Percentiles rank a stretch among this genome's conserved stretches.
These are phyloP conservation scores for Caradrina kadenii DNA, from an alignment of 2,888 invertebrate species.

Conservation along the genomic window DNA sequence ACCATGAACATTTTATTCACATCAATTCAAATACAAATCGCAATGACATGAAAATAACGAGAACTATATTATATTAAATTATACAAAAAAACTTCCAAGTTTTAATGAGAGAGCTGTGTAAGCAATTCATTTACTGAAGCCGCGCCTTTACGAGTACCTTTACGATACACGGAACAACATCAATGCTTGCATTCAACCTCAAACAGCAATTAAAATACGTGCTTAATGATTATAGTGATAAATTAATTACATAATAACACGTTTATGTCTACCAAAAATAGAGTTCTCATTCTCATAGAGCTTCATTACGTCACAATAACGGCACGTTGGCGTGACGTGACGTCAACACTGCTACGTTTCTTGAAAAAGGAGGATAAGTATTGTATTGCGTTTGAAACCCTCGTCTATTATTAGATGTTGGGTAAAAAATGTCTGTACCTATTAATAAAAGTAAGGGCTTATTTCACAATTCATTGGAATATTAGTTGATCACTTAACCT, in stretches of 20 bases:
- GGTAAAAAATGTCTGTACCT: constrained; percentile 1
- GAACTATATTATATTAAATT: background rate
- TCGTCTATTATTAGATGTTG: constrained; percentile 23
- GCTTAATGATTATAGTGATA: constrained; percentile 50
- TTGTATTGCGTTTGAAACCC: constrained; percentile 27
- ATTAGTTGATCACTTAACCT: constrained; percentile 19
- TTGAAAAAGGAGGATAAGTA: constrained; percentile 19
- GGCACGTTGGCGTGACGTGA: constrained; percentile 34
- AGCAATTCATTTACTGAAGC: constrained; percentile 26
- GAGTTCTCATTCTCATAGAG: constrained; percentile 23
- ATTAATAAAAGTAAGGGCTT: constrained; percentile 3
- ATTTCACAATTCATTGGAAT: constrained; percentile 26
- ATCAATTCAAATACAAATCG: constrained; percentile 3
- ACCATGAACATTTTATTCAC: background rate
- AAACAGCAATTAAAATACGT: constrained; percentile 49
- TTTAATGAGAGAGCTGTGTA: constrained; percentile 17
- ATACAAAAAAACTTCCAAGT: background rate
- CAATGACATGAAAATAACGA: constrained; percentile 6
- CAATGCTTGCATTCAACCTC: constrained; percentile 44
- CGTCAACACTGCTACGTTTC: constrained; percentile 46
- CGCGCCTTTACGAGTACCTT: constrained; percentile 5
- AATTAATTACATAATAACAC: constrained; percentile 51
- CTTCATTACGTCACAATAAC: constrained; percentile 51
- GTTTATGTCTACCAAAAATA: constrained; percentile 53
- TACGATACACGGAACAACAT: constrained; percentile 34